Percentiles rank a stretch among this genome's conserved stretches.
Conservation (phyloP, 2,888 invertebrate genomes). For the Seladonia tumulorum region DNA sequence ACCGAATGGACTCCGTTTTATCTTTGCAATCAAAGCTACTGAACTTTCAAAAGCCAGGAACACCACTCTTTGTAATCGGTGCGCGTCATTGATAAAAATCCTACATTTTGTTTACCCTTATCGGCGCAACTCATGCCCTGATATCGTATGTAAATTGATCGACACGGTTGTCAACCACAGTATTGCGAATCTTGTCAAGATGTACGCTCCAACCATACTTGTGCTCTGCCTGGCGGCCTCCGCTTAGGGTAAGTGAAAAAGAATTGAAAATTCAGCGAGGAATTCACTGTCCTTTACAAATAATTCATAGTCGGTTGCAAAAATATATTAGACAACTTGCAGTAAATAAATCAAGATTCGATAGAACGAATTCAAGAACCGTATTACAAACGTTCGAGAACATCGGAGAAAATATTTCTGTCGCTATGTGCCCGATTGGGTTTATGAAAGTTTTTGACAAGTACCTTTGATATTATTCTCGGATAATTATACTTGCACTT, state of each 20-base stretch:
- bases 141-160: slow-evolving; percentile 45
- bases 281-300: not conserved
- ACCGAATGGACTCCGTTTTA: not conserved
- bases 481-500: not conserved
- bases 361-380: not conserved
- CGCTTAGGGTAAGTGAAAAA: slow-evolving; percentile 26
- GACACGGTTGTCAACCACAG: not conserved
- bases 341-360: no score
- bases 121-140: not conserved
- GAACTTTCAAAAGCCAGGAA: slow-evolving; percentile 10
- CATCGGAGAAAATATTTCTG: not conserved
- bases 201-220: slow-evolving; percentile 20
- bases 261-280: not conserved
- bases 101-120: slow-evolving; percentile 38
- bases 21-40: slow-evolving; percentile 17
- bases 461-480: not conserved
- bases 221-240: slow-evolving; percentile 33
- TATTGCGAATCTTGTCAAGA: slow-evolving; percentile 10
- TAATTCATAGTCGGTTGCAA: not conserved
- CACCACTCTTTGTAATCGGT: not conserved
- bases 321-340: not conserved
- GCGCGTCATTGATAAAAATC: slow-evolving; percentile 26
- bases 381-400: no score
- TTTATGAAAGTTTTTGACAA: not conserved
- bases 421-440: not conserved